Evolutionary conservation across 2,888 invertebrate species (phyloP).

Genomic region (Autographa gamma): DNA sequence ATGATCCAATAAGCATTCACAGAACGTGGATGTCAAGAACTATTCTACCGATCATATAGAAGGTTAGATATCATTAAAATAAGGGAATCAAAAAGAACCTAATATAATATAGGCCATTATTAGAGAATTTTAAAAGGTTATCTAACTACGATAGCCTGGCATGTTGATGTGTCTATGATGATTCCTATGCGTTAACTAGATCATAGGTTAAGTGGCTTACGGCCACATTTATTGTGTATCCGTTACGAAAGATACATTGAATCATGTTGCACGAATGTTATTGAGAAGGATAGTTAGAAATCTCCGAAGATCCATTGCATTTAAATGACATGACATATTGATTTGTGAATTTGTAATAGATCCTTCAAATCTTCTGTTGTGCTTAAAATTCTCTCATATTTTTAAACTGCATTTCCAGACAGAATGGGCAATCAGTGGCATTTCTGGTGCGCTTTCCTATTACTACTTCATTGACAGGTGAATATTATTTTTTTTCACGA

Average conservation of each 20-base stretch:
- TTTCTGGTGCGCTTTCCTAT: neutral
- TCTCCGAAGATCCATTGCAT: neutral
- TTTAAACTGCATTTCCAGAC: too few relatives aligned
- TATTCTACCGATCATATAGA: neutral
- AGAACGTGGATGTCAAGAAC: neutral
- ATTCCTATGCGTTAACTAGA: conserved; percentile 2
- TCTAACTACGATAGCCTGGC: neutral
- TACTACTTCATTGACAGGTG: neutral
- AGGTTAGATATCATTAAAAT: too few relatives aligned
- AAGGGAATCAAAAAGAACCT: too few relatives aligned
- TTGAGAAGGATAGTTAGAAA: neutral
- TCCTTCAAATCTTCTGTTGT: too few relatives aligned
- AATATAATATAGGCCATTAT: neutral
- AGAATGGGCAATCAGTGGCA: too few relatives aligned
- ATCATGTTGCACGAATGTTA: neutral
- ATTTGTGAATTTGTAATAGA: too few relatives aligned
- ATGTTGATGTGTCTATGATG: neutral
- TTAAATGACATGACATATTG: too few relatives aligned
- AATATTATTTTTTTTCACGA: conserved; percentile 4
- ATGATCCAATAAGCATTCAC: neutral
- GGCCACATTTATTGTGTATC: neutral
- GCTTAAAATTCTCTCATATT: too few relatives aligned
- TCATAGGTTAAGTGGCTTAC: neutral
- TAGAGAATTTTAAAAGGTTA: neutral
- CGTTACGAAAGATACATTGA: neutral